A percentile compares a stretch with the other conserved stretches of the same genome.
Conservation (phyloP, 30 jellyfish, hydroid and myxozoan genomes). For the Morbakka virulenta region DNA sequence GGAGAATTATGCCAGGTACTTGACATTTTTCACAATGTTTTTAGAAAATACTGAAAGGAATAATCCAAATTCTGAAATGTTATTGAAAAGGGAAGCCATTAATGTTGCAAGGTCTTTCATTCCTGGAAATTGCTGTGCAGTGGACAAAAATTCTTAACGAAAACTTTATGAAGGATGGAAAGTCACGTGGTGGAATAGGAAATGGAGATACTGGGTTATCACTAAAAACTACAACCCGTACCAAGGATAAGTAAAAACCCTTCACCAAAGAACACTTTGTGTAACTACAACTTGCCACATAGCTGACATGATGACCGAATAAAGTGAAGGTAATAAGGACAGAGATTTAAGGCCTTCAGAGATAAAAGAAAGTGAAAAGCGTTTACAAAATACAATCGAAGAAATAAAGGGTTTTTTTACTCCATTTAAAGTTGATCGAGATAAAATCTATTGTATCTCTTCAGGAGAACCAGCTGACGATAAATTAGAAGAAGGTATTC, state of each 20-base stretch:
- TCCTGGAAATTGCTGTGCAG: conserved; percentile 36
- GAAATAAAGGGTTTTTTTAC: conserved; percentile 15
- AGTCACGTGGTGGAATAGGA: conserved; percentile 23
- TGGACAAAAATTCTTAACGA: conserved; percentile 35
- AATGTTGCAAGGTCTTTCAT: conserved; percentile 24
- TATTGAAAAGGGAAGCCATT: conserved; percentile 10
- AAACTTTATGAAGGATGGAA: conserved; percentile 23
- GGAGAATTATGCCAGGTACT: conserved; percentile 15
- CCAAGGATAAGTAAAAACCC: conserved; percentile 3
- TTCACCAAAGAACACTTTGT: conserved; percentile 13
- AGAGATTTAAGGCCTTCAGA: conserved; percentile 34
- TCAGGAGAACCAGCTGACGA: too few species aligned
- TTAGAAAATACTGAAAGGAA: conserved; percentile 9
- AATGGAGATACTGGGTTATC: conserved; percentile 17
- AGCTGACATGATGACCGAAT: conserved; percentile 28
- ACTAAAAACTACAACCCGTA: not conserved
- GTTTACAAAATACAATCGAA: conserved; percentile 19
- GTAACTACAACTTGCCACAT: not conserved
- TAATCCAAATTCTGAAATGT: conserved; percentile 6
- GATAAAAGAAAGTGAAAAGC: conserved; percentile 19
- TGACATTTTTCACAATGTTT: conserved; percentile 10
- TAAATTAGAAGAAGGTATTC: conserved; percentile 2
- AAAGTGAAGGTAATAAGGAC: conserved; percentile 2
- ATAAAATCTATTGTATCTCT: not conserved
- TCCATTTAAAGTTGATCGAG: conserved; percentile 23